Percentiles rank a stretch among this genome's conserved stretches.
These are phyloP conservation scores for Galeopsomyia nigrocyanea DNA, from an alignment of 2,888 invertebrate species.

Conservation along the genomic window DNA sequence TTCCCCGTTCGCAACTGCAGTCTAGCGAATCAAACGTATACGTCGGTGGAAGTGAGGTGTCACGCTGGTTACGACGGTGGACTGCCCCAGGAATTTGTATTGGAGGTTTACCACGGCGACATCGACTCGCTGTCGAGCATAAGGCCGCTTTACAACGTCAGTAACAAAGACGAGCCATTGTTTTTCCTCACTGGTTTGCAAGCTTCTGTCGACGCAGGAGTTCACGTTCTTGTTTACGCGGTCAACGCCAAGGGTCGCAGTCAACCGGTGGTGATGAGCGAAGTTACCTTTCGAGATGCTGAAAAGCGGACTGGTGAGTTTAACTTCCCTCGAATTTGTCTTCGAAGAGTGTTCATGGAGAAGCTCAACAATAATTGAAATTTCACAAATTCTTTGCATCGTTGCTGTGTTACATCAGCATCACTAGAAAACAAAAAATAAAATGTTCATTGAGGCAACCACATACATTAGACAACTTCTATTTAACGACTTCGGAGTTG, in stretches of 20 bases:
- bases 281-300: conserved; percentile 84
- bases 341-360: neutral
- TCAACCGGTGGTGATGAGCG: conserved; percentile 78
- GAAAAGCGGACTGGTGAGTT: conserved; percentile 80
- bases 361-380: neutral
- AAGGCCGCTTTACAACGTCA: conserved; percentile 73
- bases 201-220: conserved; percentile 78
- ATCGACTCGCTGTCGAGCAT: conserved; percentile 60
- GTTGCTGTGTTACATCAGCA: no score
- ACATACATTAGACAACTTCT: neutral
- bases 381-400: no score
- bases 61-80: conserved; percentile 90
- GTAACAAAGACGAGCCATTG: conserved; percentile 77
- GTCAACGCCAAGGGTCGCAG: conserved; percentile 88
- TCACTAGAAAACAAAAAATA: neutral
- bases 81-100: conserved; percentile 86
- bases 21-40: conserved; percentile 86
- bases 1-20: conserved; percentile 89
- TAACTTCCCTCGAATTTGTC: neutral
- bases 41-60: conserved; percentile 86
- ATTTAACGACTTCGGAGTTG: no score
- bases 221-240: conserved; percentile 82
- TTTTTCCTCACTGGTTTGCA: conserved; percentile 85
- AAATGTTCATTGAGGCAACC: neutral
- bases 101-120: conserved; percentile 79